These are phyloP conservation scores for Meteorus colon DNA, from an alignment of 2,888 invertebrate species.

Conservation along the genomic window DNA sequence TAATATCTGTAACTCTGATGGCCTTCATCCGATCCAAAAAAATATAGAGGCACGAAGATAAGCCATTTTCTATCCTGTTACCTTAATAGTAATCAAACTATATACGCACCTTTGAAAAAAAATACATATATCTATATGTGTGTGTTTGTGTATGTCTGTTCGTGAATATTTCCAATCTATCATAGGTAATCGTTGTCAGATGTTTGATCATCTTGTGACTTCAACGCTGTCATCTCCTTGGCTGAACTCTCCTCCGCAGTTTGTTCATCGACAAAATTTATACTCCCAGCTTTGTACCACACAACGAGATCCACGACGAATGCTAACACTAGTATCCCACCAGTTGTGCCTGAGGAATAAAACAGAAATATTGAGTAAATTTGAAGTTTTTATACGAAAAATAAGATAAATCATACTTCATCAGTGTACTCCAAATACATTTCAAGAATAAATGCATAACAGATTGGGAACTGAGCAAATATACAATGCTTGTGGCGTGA, in stretches of 20 bases:
- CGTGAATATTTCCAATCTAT: constrained; percentile 47
- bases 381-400: constrained; percentile 15
- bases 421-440: neutral
- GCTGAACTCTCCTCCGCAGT: constrained; percentile 72
- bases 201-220: constrained; percentile 65
- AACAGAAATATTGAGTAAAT: constrained; percentile 30
- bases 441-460: neutral
- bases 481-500: neutral
- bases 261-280: constrained; percentile 80
- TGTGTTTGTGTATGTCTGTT: neutral
- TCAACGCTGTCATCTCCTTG: constrained; percentile 71
- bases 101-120: constrained; percentile 6
- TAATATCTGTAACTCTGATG: constrained; percentile 2
- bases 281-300: constrained; percentile 91
- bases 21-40: neutral
- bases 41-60: constrained; percentile 9
- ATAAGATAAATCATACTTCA: constrained; percentile 11
- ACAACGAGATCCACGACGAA: constrained; percentile 92
- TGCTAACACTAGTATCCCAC: constrained; percentile 88
- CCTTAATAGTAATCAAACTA: neutral
- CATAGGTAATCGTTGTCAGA: constrained; percentile 69
- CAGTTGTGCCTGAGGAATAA: constrained; percentile 83
- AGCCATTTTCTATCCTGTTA: constrained; percentile 1
- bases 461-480: neutral
- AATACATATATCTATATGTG: constrained; percentile 22